Evolutionary conservation across 2,888 invertebrate genomes (phyloP).

Genomic region (Plusia festucae): DNA sequence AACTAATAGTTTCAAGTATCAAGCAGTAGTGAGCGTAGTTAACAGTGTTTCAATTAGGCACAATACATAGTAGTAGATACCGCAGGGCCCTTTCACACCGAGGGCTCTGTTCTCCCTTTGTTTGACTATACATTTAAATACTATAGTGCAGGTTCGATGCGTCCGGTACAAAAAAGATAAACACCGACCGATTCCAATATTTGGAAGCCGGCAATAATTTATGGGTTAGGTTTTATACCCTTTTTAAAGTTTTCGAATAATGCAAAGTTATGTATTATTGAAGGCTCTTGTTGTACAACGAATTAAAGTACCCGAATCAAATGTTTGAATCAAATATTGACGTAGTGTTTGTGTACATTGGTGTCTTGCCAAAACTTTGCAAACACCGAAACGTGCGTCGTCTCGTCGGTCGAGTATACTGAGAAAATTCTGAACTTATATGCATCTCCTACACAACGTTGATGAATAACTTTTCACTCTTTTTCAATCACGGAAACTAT

Average conservation of each 20-base stretch:
- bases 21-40: constrained; percentile 57
- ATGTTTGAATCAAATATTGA: constrained; percentile 31
- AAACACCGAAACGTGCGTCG: constrained; percentile 17
- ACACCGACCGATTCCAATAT: constrained; percentile 77
- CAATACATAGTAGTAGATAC: constrained; percentile 77
- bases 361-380: constrained; percentile 39
- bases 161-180: constrained; percentile 73
- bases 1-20: constrained; percentile 64
- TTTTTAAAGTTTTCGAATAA: constrained; percentile 14
- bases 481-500: background rate
- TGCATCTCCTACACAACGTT: background rate
- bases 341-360: constrained; percentile 23
- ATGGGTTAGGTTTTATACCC: constrained; percentile 66
- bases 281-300: constrained; percentile 23
- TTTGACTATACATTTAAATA: constrained; percentile 88
- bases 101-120: constrained; percentile 78
- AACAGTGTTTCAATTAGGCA: constrained; percentile 83
- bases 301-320: constrained; percentile 19
- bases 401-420: constrained; percentile 8
- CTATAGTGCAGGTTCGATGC: constrained; percentile 74
- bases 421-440: background rate
- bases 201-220: constrained; percentile 80
- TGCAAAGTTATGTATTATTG: constrained; percentile 15
- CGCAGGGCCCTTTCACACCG: constrained; percentile 80
- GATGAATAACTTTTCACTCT: background rate